phyloP scores from a whole-genome alignment of 2,113 vertebrate species.

The Craseonycteris thonglongyai region DNA sequence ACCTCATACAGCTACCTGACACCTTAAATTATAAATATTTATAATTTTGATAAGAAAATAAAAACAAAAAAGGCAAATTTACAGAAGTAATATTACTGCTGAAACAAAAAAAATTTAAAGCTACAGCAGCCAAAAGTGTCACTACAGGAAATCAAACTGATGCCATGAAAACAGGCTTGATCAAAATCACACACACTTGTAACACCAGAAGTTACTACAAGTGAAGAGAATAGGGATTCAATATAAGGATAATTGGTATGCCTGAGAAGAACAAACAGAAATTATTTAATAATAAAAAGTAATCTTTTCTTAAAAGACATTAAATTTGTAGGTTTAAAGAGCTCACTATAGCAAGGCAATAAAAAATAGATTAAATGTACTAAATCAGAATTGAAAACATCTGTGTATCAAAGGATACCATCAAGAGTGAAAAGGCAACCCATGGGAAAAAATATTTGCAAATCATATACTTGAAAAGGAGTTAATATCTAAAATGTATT shows the following conservation, averaged over 20 bases:
- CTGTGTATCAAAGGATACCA: background rate
- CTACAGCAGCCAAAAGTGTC: background rate
- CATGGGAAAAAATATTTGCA: background rate
- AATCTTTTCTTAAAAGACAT: background rate
- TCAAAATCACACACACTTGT: background rate
- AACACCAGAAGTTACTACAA: background rate
- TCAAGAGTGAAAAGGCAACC: background rate
- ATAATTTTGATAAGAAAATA: background rate
- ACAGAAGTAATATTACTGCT: background rate
- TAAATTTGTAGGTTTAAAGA: background rate
- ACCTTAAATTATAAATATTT: background rate
- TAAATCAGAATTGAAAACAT: background rate
- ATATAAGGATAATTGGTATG: background rate
- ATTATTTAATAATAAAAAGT: background rate
- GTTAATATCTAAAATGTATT: background rate
- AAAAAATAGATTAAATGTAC: background rate
- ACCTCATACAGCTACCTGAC: background rate
- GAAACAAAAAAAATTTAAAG: background rate
- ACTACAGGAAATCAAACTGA: background rate
- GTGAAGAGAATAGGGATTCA: background rate
- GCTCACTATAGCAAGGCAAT: background rate
- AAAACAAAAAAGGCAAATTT: background rate
- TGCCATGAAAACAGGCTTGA: background rate
- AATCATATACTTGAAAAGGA: background rate
- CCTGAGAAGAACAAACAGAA: background rate